Evolutionary conservation across 2,888 invertebrate species (phyloP).

Genomic region (Lepeophtheirus nordmannii): DNA sequence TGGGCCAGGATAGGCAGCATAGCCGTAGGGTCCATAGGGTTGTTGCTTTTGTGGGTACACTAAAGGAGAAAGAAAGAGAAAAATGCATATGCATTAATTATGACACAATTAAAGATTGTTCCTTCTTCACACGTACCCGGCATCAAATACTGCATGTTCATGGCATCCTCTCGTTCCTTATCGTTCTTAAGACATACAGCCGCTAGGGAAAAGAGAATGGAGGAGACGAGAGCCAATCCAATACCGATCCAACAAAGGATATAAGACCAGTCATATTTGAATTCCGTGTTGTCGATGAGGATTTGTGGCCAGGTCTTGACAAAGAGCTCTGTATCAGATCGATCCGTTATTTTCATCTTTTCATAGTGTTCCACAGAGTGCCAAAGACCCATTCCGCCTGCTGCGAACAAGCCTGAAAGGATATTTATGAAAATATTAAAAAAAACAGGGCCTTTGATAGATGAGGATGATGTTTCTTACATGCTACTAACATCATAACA

Average conservation of each 20-base stretch:
- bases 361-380: slow-evolving; percentile 91
- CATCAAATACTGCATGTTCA: slow-evolving; percentile 95
- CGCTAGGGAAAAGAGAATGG: slow-evolving; percentile 80
- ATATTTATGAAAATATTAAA: background rate
- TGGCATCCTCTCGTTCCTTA: slow-evolving; percentile 80
- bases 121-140: slow-evolving; percentile 50
- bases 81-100: background rate
- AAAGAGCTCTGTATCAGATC: slow-evolving; percentile 94
- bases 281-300: slow-evolving; percentile 61
- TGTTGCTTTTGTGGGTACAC: slow-evolving; percentile 81
- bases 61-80: slow-evolving; percentile 34
- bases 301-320: slow-evolving; percentile 58
- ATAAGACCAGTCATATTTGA: slow-evolving; percentile 88
- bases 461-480: slow-evolving; percentile 42
- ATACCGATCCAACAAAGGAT: slow-evolving; percentile 94
- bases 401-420: slow-evolving; percentile 59
- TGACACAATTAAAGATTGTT: background rate
- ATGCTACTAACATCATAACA: slow-evolving; percentile 68
- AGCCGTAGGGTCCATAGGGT: slow-evolving; percentile 45
- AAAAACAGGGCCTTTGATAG: background rate
- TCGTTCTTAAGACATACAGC: slow-evolving; percentile 86
- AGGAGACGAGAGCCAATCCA: slow-evolving; percentile 72
- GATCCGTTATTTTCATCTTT: slow-evolving; percentile 86
- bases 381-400: slow-evolving; percentile 89
- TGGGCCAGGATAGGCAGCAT: slow-evolving; percentile 69